phyloP scores from a whole-genome alignment of 2,888 invertebrate genomes.

The Campoletis raptor region DNA sequence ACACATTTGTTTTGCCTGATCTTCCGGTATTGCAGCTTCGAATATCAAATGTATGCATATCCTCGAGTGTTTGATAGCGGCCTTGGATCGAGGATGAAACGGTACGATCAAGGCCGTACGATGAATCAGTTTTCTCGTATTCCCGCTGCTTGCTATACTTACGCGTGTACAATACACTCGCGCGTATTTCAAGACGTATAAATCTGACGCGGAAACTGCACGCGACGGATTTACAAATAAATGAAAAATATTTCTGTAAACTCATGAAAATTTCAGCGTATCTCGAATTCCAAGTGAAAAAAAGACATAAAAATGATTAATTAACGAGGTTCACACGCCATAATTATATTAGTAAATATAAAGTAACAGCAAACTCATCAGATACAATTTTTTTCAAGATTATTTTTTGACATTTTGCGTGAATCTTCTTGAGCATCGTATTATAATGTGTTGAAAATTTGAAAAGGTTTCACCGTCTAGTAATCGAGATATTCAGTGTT shows the following conservation, averaged over 20 bases:
- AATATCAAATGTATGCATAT: conserved; percentile 38
- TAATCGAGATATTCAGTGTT: too few relatives aligned
- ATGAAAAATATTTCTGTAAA: not conserved
- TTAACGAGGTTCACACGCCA: too few relatives aligned
- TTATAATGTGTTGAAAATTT: too few relatives aligned
- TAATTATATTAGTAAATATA: too few relatives aligned
- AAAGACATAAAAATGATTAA: not conserved
- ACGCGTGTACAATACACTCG: conserved; percentile 7
- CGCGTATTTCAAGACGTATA: conserved; percentile 32
- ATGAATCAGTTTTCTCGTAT: conserved; percentile 63
- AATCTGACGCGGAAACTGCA: conserved; percentile 50
- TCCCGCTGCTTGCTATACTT: conserved; percentile 22
- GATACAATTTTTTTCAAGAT: too few relatives aligned
- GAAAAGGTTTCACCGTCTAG: too few relatives aligned
- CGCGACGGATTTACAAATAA: not conserved
- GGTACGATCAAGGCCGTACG: conserved; percentile 57
- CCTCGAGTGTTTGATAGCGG: conserved; percentile 43
- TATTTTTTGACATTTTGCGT: too few relatives aligned
- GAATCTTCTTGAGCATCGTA: too few relatives aligned
- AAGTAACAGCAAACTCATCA: too few relatives aligned
- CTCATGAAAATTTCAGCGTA: not conserved
- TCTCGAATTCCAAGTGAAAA: not conserved
- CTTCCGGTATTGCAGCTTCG: conserved; percentile 41
- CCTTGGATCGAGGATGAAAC: conserved; percentile 62
- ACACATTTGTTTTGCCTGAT: conserved; percentile 1